Base-by-base conservation (phyloP, 1,140 invertebrate species). In the Diachasma alloeum region DNA sequence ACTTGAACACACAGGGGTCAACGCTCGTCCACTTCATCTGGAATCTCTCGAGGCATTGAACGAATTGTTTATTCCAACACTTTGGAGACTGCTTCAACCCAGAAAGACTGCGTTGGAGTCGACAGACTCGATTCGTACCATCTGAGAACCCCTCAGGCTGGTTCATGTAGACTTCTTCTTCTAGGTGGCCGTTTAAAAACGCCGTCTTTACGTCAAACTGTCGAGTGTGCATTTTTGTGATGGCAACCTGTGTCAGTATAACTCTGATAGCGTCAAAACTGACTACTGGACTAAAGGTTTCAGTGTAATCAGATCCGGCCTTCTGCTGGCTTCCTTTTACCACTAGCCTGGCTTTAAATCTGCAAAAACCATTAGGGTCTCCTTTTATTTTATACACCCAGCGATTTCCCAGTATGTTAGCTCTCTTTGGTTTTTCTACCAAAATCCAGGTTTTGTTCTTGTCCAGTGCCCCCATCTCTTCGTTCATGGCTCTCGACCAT, bases 171-270 rank as follows among this genome's bases (percentile, higher is more conserved):
- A n/a, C n/a, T n/a, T n/a, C n/a, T n/a, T n/a, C n/a, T 0, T 87
- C 79, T 59, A 89, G 75, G 6, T 81, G 68, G 11, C 84, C 82
- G 79, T 89, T 83, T 36, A 89, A 79, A 74, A 88, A 89, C 2
- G 87, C 88, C 4, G 83, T 84, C 72, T 80, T 76, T 15, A 89
- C 81, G 76, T 90, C 87, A 68, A 87, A 80, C 63, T 87, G 83
- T 1, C 46, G 24, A 0, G 85, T 79, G 8, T 72, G 74, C 15
- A 36, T 46, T 11, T 67, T 68, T 26, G 77, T 22, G 56, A 48
- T 77, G 48, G 31, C 46, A 48, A 76, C 70, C n/a, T 70, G 19
- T 59, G 76, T 66, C 37, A 79, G 53, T 26, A 75, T 44, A 71
- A 77, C 73, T 22, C 59, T 63, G 17, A 81, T 26, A 11, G 72